A percentile compares a stretch with the other conserved stretches of the same genome.
phyloP scores from a whole-genome alignment of 2,113 vertebrate species.

The Tragelaphus scriptus region DNA sequence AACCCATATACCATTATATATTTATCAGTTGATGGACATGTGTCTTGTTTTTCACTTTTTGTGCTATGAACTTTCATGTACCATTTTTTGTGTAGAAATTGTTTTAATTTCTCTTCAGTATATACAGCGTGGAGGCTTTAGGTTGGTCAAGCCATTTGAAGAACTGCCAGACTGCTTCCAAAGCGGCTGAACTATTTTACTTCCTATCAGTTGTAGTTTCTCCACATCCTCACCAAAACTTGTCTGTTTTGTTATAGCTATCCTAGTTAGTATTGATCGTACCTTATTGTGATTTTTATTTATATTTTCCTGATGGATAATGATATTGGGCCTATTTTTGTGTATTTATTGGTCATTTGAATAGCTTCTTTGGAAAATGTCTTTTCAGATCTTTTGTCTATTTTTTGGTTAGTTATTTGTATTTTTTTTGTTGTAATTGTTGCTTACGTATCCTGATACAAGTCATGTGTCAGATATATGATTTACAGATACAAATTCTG shows the following conservation, averaged over 20 bases:
- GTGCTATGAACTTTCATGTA: background rate
- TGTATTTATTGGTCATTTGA: background rate
- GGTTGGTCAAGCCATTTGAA: background rate
- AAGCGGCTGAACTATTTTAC: background rate
- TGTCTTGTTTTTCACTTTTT: background rate
- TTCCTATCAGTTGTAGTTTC: background rate
- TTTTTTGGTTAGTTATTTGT: slow-evolving; percentile 1
- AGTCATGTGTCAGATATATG: background rate
- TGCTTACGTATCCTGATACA: background rate
- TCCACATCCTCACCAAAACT: background rate
- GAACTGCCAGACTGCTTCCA: background rate
- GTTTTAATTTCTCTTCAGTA: background rate
- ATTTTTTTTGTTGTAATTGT: slow-evolving; percentile 12
- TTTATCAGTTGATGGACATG: background rate
- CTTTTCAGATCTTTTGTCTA: background rate
- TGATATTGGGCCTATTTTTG: background rate
- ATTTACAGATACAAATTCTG: background rate
- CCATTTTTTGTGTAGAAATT: background rate
- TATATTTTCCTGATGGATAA: background rate
- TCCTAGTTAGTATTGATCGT: background rate
- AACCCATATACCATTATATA: background rate
- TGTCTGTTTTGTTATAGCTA: background rate
- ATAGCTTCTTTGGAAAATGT: background rate
- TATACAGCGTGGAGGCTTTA: background rate
- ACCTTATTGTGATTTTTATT: background rate